phyloP scores from a whole-genome alignment of 2,113 vertebrate species.

The Rynchops niger region DNA sequence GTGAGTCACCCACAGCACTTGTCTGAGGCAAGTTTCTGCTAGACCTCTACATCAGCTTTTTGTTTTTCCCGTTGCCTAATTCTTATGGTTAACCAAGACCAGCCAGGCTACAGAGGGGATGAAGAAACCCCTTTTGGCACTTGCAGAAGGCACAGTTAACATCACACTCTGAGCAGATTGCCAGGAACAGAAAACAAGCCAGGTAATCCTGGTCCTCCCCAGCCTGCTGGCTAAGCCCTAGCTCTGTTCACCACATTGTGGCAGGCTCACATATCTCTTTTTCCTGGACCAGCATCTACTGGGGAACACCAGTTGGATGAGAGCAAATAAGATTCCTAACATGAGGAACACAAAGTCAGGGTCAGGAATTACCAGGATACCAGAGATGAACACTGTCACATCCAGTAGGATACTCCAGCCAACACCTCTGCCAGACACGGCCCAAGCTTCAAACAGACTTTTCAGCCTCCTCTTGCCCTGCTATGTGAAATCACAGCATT shows the following conservation, averaged over 20 bases:
- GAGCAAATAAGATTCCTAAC: neutral
- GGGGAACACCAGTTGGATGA: neutral
- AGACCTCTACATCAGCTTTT: neutral
- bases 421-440: neutral
- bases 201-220: neutral
- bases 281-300: neutral
- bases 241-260: neutral
- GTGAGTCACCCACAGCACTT: neutral
- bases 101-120: neutral
- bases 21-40: neutral
- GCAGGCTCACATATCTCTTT: neutral
- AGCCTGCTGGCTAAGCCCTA: neutral
- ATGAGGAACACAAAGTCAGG: fast-evolving
- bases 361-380: neutral
- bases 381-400: neutral
- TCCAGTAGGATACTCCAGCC: neutral
- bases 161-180: neutral
- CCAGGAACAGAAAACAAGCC: neutral
- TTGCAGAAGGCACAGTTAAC: neutral
- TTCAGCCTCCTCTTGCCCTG: neutral
- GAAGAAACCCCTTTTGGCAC: neutral
- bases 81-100: neutral
- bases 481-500: neutral
- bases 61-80: neutral
- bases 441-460: neutral